Evolutionary conservation across 2,888 invertebrate species (phyloP).

Genomic region (Chrysolina oricalcia): DNA sequence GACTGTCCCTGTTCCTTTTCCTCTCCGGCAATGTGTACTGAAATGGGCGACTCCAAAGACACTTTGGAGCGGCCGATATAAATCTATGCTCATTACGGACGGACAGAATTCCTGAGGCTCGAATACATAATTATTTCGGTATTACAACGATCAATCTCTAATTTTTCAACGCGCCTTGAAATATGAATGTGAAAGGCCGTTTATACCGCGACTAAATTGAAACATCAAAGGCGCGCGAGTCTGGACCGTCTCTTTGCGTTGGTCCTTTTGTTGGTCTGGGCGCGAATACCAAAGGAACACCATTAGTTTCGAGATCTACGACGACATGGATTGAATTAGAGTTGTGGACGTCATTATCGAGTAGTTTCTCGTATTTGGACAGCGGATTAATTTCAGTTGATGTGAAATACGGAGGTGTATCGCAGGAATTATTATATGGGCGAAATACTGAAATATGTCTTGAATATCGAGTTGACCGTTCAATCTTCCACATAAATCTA

Average conservation of each 20-base stretch:
- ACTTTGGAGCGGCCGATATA: constrained; percentile 1
- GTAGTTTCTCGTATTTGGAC: background rate
- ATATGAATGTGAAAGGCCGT: constrained; percentile 38
- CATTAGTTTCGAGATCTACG: constrained; percentile 9
- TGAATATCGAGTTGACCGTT: no score
- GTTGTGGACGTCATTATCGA: constrained; percentile 2
- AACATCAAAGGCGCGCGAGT: constrained; percentile 30
- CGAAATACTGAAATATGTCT: background rate
- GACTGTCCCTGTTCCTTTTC: background rate
- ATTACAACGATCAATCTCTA: constrained; percentile 43
- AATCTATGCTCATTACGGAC: constrained; percentile 14
- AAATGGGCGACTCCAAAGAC: background rate
- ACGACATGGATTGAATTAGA: constrained; percentile 3
- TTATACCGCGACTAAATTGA: constrained; percentile 33
- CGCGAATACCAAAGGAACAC: constrained; percentile 12
- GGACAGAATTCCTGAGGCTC: constrained; percentile 22
- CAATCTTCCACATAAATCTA: no score
- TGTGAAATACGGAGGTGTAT: background rate
- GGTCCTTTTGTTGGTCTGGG: constrained; percentile 6
- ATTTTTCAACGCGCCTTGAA: constrained; percentile 43
- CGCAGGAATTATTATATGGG: background rate
- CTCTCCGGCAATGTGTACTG: background rate
- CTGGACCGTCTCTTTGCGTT: constrained; percentile 12
- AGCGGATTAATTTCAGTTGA: background rate
- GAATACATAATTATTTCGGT: constrained; percentile 45